These are phyloP conservation scores for Gymnocheta viridis DNA, from an alignment of 2,888 invertebrate species.

Conservation along the genomic window DNA sequence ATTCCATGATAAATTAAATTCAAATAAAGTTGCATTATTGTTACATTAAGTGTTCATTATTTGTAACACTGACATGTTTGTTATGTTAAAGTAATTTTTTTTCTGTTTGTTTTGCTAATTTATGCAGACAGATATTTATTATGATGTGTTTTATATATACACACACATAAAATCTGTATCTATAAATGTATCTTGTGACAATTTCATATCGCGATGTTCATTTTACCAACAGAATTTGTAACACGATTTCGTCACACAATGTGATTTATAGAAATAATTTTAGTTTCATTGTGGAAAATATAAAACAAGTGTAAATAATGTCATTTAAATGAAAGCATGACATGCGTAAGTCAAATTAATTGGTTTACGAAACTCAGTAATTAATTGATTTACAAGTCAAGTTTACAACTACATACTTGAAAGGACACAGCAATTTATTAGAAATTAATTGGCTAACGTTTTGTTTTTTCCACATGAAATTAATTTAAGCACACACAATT, in stretches of 20 bases:
- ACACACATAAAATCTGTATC: neutral
- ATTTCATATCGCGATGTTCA: neutral
- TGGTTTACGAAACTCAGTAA: no score
- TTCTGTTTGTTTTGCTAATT: constrained; percentile 12
- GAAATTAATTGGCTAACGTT: no score
- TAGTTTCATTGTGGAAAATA: neutral
- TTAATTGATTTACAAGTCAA: no score
- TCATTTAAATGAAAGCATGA: neutral
- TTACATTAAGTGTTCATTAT: constrained; percentile 34
- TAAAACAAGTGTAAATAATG: constrained; percentile 9
- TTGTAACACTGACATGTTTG: constrained; percentile 3
- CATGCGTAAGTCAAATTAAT: neutral
- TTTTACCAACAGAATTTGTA: neutral
- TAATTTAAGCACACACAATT: no score
- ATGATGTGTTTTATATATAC: neutral
- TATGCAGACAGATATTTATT: constrained; percentile 31
- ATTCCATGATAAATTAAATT: neutral
- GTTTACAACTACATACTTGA: no score
- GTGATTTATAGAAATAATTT: neutral
- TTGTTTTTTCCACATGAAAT: no score
- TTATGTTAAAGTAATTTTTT: neutral
- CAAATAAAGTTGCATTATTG: constrained; percentile 41
- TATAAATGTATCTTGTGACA: neutral
- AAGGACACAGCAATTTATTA: no score
- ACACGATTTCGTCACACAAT: neutral